Percentiles rank a stretch among this genome's conserved stretches.
phyloP scores from a whole-genome alignment of 2,797 vertebrate species.

The Chloroceryle inda region DNA sequence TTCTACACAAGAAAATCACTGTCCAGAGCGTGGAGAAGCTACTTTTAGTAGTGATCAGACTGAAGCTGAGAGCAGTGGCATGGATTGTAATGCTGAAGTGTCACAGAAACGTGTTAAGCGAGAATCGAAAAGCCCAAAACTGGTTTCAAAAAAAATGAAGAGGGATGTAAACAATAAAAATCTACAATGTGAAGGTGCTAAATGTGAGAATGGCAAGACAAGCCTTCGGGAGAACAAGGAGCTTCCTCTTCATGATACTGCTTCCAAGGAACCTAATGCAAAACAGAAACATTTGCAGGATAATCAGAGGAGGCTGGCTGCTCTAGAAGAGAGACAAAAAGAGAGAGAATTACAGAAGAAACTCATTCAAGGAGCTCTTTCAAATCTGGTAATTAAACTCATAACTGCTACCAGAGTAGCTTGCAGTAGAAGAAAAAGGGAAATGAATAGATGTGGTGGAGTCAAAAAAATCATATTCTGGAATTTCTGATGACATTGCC shows the following conservation, averaged over 20 bases:
- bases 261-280: not conserved
- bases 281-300: conserved; percentile 82
- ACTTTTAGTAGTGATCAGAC: not conserved
- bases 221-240: not conserved
- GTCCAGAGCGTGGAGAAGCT: not conserved
- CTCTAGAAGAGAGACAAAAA: conserved; percentile 86
- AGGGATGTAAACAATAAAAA: not conserved
- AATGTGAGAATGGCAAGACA: not conserved
- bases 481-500: not conserved
- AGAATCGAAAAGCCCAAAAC: not conserved
- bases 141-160: not conserved
- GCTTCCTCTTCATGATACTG: not conserved
- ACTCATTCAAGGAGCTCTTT: conserved; percentile 90
- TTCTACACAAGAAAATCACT: not conserved
- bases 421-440: not conserved
- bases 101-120: not conserved
- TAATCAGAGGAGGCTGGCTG: conserved; percentile 91
- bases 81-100: not conserved
- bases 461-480: not conserved
- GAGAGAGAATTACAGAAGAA: conserved; percentile 87
- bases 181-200: not conserved
- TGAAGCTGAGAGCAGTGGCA: not conserved
- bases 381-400: conserved; percentile 85
- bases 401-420: not conserved
- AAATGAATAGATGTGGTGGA: not conserved